Evolutionary conservation across 2,797 vertebrate species (phyloP).

Genomic region (Falco biarmicus): DNA sequence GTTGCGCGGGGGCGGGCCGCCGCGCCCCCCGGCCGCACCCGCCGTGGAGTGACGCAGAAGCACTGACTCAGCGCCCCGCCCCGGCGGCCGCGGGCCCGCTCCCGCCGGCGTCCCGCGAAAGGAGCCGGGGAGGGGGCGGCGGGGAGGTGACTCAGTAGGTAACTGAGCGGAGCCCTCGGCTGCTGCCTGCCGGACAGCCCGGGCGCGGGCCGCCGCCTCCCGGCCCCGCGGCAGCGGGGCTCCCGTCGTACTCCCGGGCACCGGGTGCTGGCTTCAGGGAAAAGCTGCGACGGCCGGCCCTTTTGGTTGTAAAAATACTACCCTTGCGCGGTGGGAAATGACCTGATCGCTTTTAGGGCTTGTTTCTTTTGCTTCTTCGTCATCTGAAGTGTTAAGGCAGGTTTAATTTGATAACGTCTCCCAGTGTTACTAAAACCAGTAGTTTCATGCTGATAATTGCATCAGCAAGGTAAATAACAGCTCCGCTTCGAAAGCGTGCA

Average conservation of each 20-base stretch:
- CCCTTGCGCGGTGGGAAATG: neutral
- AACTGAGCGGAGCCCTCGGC: no score
- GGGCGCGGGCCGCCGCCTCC: fast-evolving
- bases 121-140: neutral
- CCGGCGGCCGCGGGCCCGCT: neutral
- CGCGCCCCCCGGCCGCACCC: neutral
- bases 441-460: neutral
- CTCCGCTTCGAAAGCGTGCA: neutral
- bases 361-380: neutral
- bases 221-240: fast-evolving
- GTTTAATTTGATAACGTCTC: neutral
- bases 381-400: neutral
- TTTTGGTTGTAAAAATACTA: neutral
- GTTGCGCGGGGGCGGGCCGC: neutral
- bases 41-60: neutral
- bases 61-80: neutral
- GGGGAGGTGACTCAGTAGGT: neutral
- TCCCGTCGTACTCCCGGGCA: neutral
- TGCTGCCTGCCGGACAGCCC: no score
- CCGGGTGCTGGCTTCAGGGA: neutral
- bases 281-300: no score
- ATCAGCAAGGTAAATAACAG: neutral
- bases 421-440: neutral
- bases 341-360: neutral
- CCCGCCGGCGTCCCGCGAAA: neutral